Base-by-base conservation (phyloP, 2,113 vertebrate species). In the Podarcis muralis region DNA sequence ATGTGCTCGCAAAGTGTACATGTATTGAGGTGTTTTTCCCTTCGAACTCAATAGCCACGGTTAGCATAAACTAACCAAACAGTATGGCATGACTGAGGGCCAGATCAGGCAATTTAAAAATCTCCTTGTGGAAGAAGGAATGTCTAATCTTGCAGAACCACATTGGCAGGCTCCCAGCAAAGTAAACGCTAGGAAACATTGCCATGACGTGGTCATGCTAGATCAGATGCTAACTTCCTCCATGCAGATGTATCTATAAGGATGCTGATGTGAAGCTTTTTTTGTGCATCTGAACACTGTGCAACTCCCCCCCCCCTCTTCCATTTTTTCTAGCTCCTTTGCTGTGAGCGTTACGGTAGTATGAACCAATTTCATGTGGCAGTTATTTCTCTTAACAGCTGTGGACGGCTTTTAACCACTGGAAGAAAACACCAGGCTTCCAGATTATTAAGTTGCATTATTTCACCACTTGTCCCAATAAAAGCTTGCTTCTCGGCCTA, bases 1-100 rank as follows among this genome's bases (percentile, higher is more conserved):
- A 94, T 96, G 95, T 92, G 94, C 95, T 95, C 93, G 96, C 95
- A 94, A 88, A 96, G 96, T 88, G 90, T 94, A 94, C 95, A 88
- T 86, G 93, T 94, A 93, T 85, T 91, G 86, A 78, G 93, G 91
- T 85, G 27, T 43, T 25, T 23, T 6, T 72, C 27, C 18, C 76
- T 92, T 89, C 89, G 92, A 93, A 93, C 80, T 89, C 93, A 88
- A 88, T 89, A 92, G 93, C 87, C 88, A 84, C 0, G 0, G 80
- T 87, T 91, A 91, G 94, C 84, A 84, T 90, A 57, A 90, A 93
- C 77, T 79, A 92, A 86, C 88, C 83, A 68, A 65, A 25, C 79
- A 69, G 85, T 18, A 23, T 88, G 57, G 93, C 86, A 90, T 88
- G 89, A 83, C 89, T 88, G 87, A 83, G 22, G 30, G 37, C 43